A percentile compares a stretch with the other conserved stretches of the same genome.
These are phyloP conservation scores for Naja naja DNA, from an alignment of 2,113 vertebrate species.

Conservation along the genomic window DNA sequence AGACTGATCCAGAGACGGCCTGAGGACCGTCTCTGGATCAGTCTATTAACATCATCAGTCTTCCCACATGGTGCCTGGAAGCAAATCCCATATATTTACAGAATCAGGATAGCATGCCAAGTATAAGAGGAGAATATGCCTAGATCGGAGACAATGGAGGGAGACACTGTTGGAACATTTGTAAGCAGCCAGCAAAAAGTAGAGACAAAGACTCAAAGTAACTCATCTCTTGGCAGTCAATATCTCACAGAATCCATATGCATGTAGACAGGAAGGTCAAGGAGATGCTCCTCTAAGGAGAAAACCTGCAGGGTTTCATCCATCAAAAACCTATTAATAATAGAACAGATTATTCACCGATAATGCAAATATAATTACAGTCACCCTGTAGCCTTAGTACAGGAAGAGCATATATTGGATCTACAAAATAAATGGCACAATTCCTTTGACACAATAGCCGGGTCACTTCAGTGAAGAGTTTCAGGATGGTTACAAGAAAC, in stretches of 20 bases:
- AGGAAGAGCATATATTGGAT: constrained; percentile 55
- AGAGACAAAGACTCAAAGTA: not conserved
- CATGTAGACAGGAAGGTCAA: constrained; percentile 35
- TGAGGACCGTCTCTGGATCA: too few relatives aligned
- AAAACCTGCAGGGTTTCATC: constrained; percentile 25
- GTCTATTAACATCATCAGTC: too few relatives aligned
- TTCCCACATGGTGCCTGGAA: not conserved
- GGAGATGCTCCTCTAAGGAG: constrained; percentile 31
- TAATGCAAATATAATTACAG: constrained; percentile 64
- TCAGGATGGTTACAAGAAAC: constrained; percentile 34
- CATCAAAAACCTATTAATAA: constrained; percentile 55
- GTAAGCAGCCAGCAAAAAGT: not conserved
- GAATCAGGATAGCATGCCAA: not conserved
- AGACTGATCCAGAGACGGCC: not conserved
- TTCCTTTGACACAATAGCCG: not conserved
- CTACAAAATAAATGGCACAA: constrained; percentile 40
- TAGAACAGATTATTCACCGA: constrained; percentile 59
- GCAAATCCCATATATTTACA: not conserved
- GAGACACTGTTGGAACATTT: not conserved
- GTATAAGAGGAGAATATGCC: not conserved
- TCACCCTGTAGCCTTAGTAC: constrained; percentile 46
- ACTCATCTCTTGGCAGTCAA: constrained; percentile 19
- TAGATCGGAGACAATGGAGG: not conserved
- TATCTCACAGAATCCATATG: constrained; percentile 24
- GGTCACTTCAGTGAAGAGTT: constrained; percentile 32